phyloP scores from a whole-genome alignment of 2,888 invertebrate genomes.

The Andrena minutula region DNA sequence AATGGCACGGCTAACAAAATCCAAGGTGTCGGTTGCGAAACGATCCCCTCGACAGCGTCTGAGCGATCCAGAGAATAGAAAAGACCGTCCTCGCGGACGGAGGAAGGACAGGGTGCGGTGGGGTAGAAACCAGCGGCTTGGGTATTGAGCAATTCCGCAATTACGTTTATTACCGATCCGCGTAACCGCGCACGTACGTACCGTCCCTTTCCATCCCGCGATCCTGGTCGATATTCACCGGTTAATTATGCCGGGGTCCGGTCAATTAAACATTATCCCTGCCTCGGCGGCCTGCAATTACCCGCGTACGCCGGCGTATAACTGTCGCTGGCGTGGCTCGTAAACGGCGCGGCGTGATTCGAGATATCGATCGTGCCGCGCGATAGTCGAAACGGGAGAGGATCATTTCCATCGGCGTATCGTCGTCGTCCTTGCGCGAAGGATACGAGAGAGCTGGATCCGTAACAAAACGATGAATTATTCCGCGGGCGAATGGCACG shows the following conservation, averaged over 20 bases:
- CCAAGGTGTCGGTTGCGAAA: constrained; percentile 30
- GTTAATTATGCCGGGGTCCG: constrained; percentile 68
- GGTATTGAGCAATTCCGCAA: constrained; percentile 75
- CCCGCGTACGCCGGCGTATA: constrained; percentile 24
- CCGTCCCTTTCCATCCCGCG: constrained; percentile 50
- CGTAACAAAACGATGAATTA: constrained; percentile 51
- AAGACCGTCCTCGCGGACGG: constrained; percentile 27
- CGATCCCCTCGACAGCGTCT: constrained; percentile 1
- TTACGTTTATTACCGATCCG: constrained; percentile 75
- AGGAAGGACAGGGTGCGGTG: constrained; percentile 52
- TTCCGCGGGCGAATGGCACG: constrained; percentile 28
- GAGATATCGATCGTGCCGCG: constrained; percentile 30
- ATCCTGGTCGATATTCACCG: constrained; percentile 72
- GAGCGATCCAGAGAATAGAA: constrained; percentile 36
- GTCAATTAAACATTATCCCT: constrained; percentile 73
- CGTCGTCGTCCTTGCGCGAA: constrained; percentile 57
- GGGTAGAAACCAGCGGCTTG: constrained; percentile 63
- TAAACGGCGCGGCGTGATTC: constrained; percentile 22
- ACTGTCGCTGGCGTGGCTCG: constrained; percentile 30
- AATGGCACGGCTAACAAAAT: constrained; percentile 3
- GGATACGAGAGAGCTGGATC: constrained; percentile 41
- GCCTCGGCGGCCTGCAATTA: constrained; percentile 44
- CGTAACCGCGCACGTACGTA: constrained; percentile 56
- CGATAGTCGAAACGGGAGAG: constrained; percentile 16
- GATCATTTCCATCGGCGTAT: constrained; percentile 4